phyloP scores from a whole-genome alignment of 2,797 vertebrate genomes.

The Leptatherina wallacei region DNA sequence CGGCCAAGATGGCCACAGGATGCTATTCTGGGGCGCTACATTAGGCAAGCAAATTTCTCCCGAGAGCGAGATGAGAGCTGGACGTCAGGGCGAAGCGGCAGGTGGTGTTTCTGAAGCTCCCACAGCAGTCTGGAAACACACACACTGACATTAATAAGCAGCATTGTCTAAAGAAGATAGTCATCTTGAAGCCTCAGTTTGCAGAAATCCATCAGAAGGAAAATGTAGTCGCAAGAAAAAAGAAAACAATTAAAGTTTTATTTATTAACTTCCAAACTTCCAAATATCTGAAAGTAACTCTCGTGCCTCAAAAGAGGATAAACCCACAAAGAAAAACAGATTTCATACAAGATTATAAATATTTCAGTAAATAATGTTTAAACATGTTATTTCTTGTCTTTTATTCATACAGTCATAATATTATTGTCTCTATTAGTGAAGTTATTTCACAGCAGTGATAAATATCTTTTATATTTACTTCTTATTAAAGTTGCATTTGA shows the following conservation, averaged over 20 bases:
- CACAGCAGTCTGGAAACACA: conserved; percentile 14
- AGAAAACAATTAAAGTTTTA: not conserved
- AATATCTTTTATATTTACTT: not conserved
- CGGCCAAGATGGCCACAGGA: conserved; percentile 67
- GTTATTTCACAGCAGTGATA: not conserved
- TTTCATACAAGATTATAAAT: not conserved
- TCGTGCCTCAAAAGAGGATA: not conserved
- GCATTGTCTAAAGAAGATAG: conserved; percentile 25
- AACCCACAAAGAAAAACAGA: not conserved
- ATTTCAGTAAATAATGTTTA: not conserved
- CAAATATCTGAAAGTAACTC: not conserved
- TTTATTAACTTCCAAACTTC: not conserved
- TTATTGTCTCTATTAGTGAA: not conserved
- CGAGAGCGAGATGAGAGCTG: conserved; percentile 44
- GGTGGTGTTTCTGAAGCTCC: conserved; percentile 47
- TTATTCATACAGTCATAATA: not conserved
- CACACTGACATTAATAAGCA: not conserved
- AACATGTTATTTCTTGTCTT: not conserved
- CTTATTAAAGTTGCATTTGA: not conserved
- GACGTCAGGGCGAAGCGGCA: conserved; percentile 41
- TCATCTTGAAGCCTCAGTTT: not conserved
- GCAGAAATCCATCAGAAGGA: not conserved
- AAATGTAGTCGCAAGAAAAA: not conserved
- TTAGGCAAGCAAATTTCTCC: conserved; percentile 79
- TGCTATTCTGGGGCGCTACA: conserved; percentile 89